These are phyloP conservation scores for Nestor notabilis DNA, from an alignment of 2,113 vertebrate species.

Conservation along the genomic window DNA sequence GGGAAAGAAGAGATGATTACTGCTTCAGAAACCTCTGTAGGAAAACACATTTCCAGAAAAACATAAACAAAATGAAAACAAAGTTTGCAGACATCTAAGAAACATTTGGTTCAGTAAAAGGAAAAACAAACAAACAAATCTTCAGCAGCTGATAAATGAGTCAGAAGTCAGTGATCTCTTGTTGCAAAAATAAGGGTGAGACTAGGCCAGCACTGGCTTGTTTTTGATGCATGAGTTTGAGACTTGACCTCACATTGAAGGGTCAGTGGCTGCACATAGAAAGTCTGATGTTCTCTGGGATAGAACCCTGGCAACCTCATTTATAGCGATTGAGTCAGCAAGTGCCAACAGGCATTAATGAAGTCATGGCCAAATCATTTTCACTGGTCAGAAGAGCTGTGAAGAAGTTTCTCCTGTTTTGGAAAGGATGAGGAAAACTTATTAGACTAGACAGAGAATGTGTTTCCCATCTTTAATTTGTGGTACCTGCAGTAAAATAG, in stretches of 20 bases:
- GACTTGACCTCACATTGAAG: background rate
- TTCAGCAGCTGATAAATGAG: conserved; percentile 40
- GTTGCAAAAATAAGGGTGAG: conserved; percentile 30
- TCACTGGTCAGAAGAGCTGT: background rate
- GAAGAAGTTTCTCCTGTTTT: background rate
- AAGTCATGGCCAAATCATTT: background rate
- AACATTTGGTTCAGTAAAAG: background rate
- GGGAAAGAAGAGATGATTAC: background rate
- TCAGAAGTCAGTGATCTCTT: conserved; percentile 17
- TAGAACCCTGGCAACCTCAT: background rate
- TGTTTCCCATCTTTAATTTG: background rate
- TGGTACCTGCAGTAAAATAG: background rate
- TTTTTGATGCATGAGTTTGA: background rate
- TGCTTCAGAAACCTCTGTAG: background rate
- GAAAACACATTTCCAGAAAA: conserved; percentile 25
- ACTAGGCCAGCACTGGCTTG: background rate
- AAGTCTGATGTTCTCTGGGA: background rate
- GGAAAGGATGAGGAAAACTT: background rate
- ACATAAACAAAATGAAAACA: conserved; percentile 22
- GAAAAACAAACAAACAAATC: conserved; percentile 42
- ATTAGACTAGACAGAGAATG: background rate
- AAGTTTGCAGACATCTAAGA: conserved; percentile 16
- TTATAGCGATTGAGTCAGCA: background rate
- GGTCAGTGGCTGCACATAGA: background rate
- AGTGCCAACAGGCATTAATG: background rate